phyloP scores from a whole-genome alignment of 2,113 vertebrate genomes.

The Verasper variegatus region DNA sequence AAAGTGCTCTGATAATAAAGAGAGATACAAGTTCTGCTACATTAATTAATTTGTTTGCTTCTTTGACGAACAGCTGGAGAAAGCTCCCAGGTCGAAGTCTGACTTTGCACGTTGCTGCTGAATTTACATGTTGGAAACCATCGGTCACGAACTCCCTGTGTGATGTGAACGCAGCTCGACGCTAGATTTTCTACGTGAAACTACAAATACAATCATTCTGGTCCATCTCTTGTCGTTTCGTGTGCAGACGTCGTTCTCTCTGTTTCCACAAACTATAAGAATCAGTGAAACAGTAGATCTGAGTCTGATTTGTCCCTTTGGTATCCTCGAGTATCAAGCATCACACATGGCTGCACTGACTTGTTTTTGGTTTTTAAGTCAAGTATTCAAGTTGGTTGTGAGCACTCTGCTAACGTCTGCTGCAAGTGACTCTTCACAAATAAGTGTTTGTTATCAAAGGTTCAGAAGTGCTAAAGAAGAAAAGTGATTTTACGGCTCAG shows the following conservation, averaged over 20 bases:
- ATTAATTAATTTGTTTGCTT: too few relatives aligned
- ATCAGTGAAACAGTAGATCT: not conserved
- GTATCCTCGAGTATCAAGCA: conserved; percentile 28
- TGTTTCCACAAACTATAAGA: not conserved
- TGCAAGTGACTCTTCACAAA: not conserved
- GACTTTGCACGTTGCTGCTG: too few relatives aligned
- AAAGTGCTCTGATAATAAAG: too few relatives aligned
- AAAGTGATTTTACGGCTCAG: conserved; percentile 39
- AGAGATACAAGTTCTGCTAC: too few relatives aligned
- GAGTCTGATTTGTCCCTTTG: conserved; percentile 46
- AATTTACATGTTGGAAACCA: too few relatives aligned
- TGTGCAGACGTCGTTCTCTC: too few relatives aligned
- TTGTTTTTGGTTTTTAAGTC: conserved; percentile 14
- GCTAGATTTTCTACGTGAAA: not conserved
- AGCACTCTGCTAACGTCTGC: not conserved
- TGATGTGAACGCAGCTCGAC: too few relatives aligned
- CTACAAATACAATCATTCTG: not conserved
- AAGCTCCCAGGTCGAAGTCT: too few relatives aligned
- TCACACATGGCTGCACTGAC: conserved; percentile 25
- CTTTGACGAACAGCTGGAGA: too few relatives aligned
- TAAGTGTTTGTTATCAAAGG: not conserved
- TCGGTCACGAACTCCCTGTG: too few relatives aligned
- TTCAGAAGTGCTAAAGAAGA: conserved; percentile 26
- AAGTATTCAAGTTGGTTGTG: conserved; percentile 14
- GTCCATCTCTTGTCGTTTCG: too few relatives aligned